phyloP scores from a whole-genome alignment of 2,797 vertebrate species.

The Brotula barbata region DNA sequence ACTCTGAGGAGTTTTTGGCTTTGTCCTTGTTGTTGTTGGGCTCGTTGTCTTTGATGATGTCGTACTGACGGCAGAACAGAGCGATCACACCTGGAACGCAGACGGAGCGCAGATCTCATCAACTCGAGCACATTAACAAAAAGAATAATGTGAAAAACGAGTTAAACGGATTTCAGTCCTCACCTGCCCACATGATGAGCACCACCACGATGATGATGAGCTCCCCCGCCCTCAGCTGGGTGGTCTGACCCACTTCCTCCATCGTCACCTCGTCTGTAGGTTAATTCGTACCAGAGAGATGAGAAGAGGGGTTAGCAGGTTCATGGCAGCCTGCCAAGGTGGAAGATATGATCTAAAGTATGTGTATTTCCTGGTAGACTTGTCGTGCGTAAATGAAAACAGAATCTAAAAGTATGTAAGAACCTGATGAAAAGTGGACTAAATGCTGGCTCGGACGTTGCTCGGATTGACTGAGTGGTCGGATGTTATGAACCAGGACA shows the following conservation, averaged over 20 bases:
- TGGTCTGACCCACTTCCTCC: conserved; percentile 89
- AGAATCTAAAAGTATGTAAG: no score
- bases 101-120: not conserved
- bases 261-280: conserved; percentile 92
- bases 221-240: conserved; percentile 90
- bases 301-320: no score
- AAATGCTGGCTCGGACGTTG: no score
- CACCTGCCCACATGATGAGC: conserved; percentile 97
- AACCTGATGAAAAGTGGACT: no score
- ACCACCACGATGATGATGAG: conserved; percentile 95
- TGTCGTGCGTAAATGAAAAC: no score
- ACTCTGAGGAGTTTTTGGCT: conserved; percentile 94
- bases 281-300: no score
- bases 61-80: conserved; percentile 96
- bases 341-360: no score
- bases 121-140: not conserved
- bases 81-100: conserved; percentile 88
- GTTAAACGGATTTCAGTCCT: conserved; percentile 42
- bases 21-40: conserved; percentile 98
- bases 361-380: no score
- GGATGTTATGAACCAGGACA: no score
- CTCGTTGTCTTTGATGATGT: conserved; percentile 98
- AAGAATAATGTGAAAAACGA: no score
- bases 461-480: no score
- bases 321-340: no score